Percentiles rank a stretch among this genome's conserved stretches.
phyloP scores from a whole-genome alignment of 2,113 vertebrate genomes.

The Esox niger region DNA sequence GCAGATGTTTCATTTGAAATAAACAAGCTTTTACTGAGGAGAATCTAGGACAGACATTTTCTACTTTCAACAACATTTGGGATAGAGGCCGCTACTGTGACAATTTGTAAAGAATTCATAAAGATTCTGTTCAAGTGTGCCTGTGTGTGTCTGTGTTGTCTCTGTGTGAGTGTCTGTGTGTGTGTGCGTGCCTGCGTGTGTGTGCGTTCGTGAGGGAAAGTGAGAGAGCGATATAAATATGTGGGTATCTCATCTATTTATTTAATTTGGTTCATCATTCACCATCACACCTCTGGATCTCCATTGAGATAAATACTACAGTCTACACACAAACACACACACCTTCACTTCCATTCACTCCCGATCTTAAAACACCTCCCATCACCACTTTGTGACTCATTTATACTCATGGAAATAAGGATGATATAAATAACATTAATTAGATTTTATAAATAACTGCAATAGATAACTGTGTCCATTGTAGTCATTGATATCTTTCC shows the following conservation, averaged over 20 bases:
- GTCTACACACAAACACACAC: neutral
- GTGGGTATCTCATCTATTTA: constrained; percentile 29
- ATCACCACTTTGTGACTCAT: constrained; percentile 57
- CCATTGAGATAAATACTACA: constrained; percentile 29
- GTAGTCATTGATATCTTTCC: constrained; percentile 54
- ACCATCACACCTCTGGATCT: constrained; percentile 19
- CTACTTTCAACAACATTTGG: no score
- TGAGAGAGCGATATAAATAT: neutral
- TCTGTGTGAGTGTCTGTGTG: no score
- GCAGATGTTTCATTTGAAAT: no score
- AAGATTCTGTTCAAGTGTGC: neutral
- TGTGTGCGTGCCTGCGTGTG: neutral
- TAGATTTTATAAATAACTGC: constrained; percentile 65
- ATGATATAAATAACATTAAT: constrained; percentile 65
- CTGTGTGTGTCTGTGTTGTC: no score
- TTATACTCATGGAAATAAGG: constrained; percentile 61
- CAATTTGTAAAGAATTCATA: neutral
- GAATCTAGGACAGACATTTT: no score
- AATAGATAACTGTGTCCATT: constrained; percentile 48
- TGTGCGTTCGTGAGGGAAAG: neutral
- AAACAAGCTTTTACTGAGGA: no score
- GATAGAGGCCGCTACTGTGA: no score
- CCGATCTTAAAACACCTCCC: constrained; percentile 48
- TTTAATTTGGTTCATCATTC: constrained; percentile 49
- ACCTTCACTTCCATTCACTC: neutral